Base-by-base conservation (phyloP, 2,797 vertebrate genomes). In the Poeciliopsis infans region DNA sequence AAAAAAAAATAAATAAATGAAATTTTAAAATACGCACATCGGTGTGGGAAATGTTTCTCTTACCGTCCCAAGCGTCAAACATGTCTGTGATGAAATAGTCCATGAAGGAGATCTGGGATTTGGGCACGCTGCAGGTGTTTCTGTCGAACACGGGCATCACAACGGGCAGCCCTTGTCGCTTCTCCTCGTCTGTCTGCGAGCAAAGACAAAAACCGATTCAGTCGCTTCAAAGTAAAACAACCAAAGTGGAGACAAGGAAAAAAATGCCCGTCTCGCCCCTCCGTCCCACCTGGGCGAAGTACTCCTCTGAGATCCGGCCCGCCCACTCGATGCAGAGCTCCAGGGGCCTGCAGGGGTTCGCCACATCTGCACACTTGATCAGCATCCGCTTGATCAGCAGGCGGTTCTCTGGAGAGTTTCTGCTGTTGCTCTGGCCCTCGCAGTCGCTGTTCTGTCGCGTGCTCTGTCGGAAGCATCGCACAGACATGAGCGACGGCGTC, bases 61-160 rank as follows among this genome's bases (percentile, higher is more conserved):
- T 95, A 99, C 98, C 97, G n/a, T 99, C 97, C 98, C 97, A 99
- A 79, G 98, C 97, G 13, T 98, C 97, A 75, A 98, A 99, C 98
- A 99, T 99, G 84, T 98, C 97, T 0, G 96, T 98, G 93, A 99
- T 97, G 95, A 99, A 99, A 93, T 99, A 99, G 93, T 99, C 97
- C 0, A 99, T 99, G 91, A 99, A 99, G 51, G 97, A 99, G 90
- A 99, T 97, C 91, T 99, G 98, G 75, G 98, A 97, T 88, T 97
- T 98, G 85, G 98, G 98, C 72, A 99, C 96, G 86, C 97, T 99
- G 94, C 98, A 99, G 83, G 97, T 98, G 85, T 97, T 97, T 83
- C 98, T 96, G 94, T 99, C 98, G 69, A 99, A 99, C 86, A 98
- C 97, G 0, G 98, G 97, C 98, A 99, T 99, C 88, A 98, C 97